Evolutionary conservation across 2,113 vertebrate species (phyloP).

Genomic region (Pelecanoides urinatrix): DNA sequence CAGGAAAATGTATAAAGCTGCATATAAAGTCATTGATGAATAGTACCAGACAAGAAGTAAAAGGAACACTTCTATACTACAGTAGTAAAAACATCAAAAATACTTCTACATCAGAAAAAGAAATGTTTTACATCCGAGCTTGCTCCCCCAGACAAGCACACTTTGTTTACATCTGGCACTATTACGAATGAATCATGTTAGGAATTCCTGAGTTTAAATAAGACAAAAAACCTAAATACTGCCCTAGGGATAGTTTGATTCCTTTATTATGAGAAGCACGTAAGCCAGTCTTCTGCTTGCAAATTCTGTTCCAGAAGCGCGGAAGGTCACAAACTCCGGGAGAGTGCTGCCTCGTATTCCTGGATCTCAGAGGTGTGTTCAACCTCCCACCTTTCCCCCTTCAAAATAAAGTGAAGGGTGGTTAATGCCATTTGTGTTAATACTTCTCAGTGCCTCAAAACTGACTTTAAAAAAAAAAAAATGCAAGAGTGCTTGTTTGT

Average conservation of each 20-base stretch:
- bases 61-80: not conserved
- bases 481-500: not conserved
- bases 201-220: not conserved
- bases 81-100: not conserved
- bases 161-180: not conserved
- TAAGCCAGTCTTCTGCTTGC: not conserved
- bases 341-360: not conserved
- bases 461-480: not conserved
- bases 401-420: not conserved
- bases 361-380: not conserved
- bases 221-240: not conserved
- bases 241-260: not conserved
- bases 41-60: not conserved
- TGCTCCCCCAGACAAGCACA: not conserved
- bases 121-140: accelerated
- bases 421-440: not conserved
- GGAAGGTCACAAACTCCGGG: not conserved
- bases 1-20: not conserved
- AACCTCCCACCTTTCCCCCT: not conserved
- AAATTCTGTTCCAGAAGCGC: not conserved
- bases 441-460: not conserved
- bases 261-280: not conserved
- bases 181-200: not conserved
- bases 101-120: not conserved
- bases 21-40: not conserved